Evolutionary conservation across 2,888 invertebrate species (phyloP), one percentile per base, ranked within the genome.

Genomic region (Drosophila pullipes): DNA sequence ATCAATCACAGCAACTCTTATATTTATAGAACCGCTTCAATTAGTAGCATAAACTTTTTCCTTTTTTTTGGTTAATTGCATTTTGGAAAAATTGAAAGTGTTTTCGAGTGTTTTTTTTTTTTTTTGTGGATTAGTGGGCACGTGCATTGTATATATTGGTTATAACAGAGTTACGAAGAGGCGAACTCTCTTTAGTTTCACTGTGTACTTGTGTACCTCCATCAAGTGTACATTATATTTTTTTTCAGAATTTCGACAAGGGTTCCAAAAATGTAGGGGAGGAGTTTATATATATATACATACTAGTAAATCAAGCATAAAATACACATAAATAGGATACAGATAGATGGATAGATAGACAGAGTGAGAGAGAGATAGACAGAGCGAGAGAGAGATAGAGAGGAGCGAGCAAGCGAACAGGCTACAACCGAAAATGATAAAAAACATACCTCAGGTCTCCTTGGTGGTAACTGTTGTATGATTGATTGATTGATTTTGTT

Each of bases 391-490:
- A 47, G 47, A 61, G 44, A 70, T 37, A 60, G 37, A 73, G 60
- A 73, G 61, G 76, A 70, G 64, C 62, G 81, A 85, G 83, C 62
- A 78, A 85, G 83, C 89, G 78, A 79, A 84, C 88, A 87, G 76
- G 87, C 75, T 82, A 61, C 31, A 80, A 90, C 76, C 64, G 52
- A 78, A 84, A 87, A 74, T 68, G 52, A 76, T 72, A 76, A 83
- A 83, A 83, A 91, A 96, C 97, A 95, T 96, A 97, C 97, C 97
- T 97, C 97, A 93, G 97, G 97, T 95, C 96, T 97, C 95, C 97
- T 95, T 94, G 97, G 96, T 94, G 97, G 97, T 95, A 96, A 95
- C 97, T 97, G 95, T 91, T 78, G 78, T 79, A 72, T 82, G 81
- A 83, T 80, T 73, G 25, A 25, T 25, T 25, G 25, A 25, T 25